A percentile compares a stretch with the other conserved stretches of the same genome.
phyloP scores from a whole-genome alignment of 2,113 vertebrate genomes.

The Oncorhynchus clarkii region DNA sequence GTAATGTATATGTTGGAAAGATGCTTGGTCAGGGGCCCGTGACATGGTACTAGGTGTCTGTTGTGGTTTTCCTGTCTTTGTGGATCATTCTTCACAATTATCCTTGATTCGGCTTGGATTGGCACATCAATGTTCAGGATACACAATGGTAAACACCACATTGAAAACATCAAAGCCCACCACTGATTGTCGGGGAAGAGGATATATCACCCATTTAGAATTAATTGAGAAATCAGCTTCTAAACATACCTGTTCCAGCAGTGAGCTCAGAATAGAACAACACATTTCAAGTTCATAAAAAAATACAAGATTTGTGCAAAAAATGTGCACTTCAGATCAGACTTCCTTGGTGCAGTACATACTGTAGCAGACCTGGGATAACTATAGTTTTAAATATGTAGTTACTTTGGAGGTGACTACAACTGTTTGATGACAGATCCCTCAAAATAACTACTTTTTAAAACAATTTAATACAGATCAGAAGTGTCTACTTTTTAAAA shows the following conservation, averaged over 20 bases:
- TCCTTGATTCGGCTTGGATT: constrained; percentile 29
- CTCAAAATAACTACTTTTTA: no score
- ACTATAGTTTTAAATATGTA: no score
- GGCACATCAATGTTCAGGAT: constrained; percentile 31
- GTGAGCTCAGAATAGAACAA: no score
- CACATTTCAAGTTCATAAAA: no score
- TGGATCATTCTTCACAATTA: constrained; percentile 36
- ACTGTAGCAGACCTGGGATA: no score
- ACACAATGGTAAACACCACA: constrained; percentile 44
- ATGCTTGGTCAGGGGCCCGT: constrained; percentile 28
- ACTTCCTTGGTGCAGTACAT: neutral
- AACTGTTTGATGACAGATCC: no score
- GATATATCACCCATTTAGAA: constrained; percentile 11
- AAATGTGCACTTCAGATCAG: neutral
- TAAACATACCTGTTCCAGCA: neutral
- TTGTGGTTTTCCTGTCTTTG: constrained; percentile 37
- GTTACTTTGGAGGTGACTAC: no score
- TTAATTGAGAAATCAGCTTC: constrained; percentile 9
- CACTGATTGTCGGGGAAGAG: constrained; percentile 6
- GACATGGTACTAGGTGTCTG: constrained; percentile 43
- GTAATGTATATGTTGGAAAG: constrained; percentile 33
- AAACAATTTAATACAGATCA: no score
- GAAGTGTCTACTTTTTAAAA: no score
- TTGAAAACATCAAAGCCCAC: constrained; percentile 31
- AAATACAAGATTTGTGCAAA: no score